Conservation (phyloP, 2,797 vertebrate species). For the Etheostoma nigrum region DNA sequence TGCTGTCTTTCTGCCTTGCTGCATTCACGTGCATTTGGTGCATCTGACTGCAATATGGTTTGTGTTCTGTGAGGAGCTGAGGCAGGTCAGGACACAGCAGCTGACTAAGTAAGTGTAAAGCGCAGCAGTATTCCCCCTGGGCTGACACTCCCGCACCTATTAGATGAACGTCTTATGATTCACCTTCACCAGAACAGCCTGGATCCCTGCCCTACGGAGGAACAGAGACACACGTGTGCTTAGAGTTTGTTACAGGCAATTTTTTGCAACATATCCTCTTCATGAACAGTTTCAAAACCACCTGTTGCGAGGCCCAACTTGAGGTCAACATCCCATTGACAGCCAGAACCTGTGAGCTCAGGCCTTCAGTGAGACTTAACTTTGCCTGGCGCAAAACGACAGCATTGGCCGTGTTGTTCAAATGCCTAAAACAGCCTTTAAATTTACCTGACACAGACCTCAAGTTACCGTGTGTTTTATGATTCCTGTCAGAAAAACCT, state of each 20-base stretch:
- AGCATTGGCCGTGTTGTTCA: too few species aligned
- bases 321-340: background rate
- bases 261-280: conserved; percentile 2
- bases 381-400: too few species aligned
- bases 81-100: conserved; percentile 73
- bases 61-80: conserved; percentile 17
- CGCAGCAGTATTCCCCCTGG: conserved; percentile 54
- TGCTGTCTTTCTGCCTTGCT: background rate
- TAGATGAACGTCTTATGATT: conserved; percentile 63
- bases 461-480: background rate
- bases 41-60: background rate
- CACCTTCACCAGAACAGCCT: conserved; percentile 53
- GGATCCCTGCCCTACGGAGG: conserved; percentile 43
- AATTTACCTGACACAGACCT: background rate
- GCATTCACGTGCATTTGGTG: background rate
- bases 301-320: background rate
- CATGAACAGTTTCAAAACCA: background rate
- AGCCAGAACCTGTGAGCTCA: background rate
- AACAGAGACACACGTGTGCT: background rate
- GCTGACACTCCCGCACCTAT: conserved; percentile 52
- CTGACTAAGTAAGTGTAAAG: conserved; percentile 52
- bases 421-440: too few species aligned
- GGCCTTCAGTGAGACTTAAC: too few species aligned
- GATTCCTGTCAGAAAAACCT: background rate
- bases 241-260: background rate